Evolutionary conservation across 2,888 invertebrate genomes (phyloP).

Genomic region (Teleogryllus oceanicus): DNA sequence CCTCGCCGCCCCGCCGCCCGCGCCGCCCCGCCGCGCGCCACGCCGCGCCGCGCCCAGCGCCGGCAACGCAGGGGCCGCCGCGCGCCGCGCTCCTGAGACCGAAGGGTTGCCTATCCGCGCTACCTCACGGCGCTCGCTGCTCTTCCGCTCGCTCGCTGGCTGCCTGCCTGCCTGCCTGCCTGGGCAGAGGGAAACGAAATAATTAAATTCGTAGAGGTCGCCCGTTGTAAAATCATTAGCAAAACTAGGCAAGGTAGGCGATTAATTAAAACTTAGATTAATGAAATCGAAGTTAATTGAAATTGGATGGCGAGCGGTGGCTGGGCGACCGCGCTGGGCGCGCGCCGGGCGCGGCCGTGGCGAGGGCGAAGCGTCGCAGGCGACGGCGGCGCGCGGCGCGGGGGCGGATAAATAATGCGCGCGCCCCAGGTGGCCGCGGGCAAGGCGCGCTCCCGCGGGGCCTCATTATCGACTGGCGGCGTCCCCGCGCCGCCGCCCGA

Average conservation of each 20-base stretch:
- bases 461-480: conserved; percentile 18
- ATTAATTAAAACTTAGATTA: conserved; percentile 18
- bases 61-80: background rate
- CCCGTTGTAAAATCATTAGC: conserved; percentile 18
- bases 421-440: conserved; percentile 18
- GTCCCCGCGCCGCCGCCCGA: conserved; percentile 19
- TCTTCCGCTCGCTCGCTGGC: background rate
- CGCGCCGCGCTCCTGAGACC: background rate
- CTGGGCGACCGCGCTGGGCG: background rate
- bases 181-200: background rate
- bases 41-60: background rate
- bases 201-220: conserved; percentile 18
- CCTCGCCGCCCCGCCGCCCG: conserved; percentile 46
- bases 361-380: background rate
- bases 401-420: conserved; percentile 26
- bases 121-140: background rate
- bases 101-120: background rate
- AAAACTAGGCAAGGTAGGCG: conserved; percentile 4
- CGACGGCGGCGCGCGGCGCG: conserved; percentile 18
- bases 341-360: background rate
- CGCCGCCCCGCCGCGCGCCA: conserved; percentile 36
- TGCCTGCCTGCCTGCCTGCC: background rate
- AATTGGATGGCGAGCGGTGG: background rate
- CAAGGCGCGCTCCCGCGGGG: conserved; percentile 21
- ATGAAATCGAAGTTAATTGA: background rate